These are phyloP conservation scores for Acleris literana DNA, from an alignment of 2,888 invertebrate species.

Conservation along the genomic window DNA sequence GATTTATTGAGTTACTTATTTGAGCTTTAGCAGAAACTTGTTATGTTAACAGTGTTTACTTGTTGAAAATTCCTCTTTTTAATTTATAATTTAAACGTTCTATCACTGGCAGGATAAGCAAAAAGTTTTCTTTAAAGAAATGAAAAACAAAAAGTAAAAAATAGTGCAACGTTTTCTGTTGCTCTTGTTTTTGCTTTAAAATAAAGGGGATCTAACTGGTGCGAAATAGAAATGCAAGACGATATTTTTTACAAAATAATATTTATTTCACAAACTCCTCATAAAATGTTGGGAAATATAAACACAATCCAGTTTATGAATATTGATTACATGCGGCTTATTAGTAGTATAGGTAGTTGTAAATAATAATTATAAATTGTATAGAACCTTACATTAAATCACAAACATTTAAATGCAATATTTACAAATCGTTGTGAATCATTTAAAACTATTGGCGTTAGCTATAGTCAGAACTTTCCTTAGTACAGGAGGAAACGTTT, in stretches of 20 bases:
- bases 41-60: background rate
- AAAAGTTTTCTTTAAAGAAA: too few relatives aligned
- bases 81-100: background rate
- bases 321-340: constrained; percentile 72
- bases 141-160: too few relatives aligned
- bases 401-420: constrained; percentile 80
- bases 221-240: constrained; percentile 9
- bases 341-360: constrained; percentile 53
- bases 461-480: constrained; percentile 42
- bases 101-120: too few relatives aligned
- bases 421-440: constrained; percentile 64
- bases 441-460: constrained; percentile 51
- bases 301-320: constrained; percentile 75
- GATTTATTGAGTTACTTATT: constrained; percentile 62
- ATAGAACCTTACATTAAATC: constrained; percentile 64
- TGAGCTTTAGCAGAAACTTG: constrained; percentile 46
- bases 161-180: too few relatives aligned
- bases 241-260: constrained; percentile 42
- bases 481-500: constrained; percentile 57
- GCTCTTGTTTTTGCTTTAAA: too few relatives aligned
- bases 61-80: background rate
- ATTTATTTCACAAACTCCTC: constrained; percentile 48
- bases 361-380: constrained; percentile 52
- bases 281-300: constrained; percentile 55
- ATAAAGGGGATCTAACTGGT: background rate